Evolutionary conservation across 2,888 invertebrate species (phyloP), one percentile per base, ranked within the genome.

Genomic region (Scelioninae gen. 2): DNA sequence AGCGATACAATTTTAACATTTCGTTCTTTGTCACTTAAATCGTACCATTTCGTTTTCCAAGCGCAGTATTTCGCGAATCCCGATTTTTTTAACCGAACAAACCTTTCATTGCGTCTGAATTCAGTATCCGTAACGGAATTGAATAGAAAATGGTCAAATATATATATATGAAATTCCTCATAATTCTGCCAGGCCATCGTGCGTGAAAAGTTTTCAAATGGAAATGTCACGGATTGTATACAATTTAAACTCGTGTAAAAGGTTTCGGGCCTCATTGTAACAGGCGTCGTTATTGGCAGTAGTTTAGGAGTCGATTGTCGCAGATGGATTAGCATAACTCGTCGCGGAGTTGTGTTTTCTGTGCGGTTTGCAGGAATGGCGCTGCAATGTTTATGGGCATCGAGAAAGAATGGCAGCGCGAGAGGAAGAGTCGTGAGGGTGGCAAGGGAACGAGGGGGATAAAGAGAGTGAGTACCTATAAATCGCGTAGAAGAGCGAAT

Each of bases 401-500:
- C 61, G 73, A 73, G 69, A 76, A 75, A 78, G 78, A 78, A 76
- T 74, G 77, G 77, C 75, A 77, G 76, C 78, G 77, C 74, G 76
- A 79, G 74, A 78, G 77, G 75, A 77, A 76, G 73, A 77, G 73
- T 76, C 74, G 70, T 35, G 64, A 74, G 75, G 73, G 63, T 72
- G 69, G 52, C 61, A 57, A 25, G 43, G 71, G 43, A 57, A 52
- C 55, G 55, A 65, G 33, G 45, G 68, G 65, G 60, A 55, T 64
- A 61, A 73, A 58, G 52, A 57, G 67, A 74, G 68, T 64, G 74
- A 75, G 65, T 64, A 69, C 74, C 74, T 74, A 77, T 78, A 78
- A 77, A 78, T 78, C 76, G 74, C 74, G 64, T 61, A 68, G 76
- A 77, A 73, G 73, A 76, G 60, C 76, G 79, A 81, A 79, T 81